Conservation (phyloP, 2,797 vertebrate species). For the Eulemur mongoz region DNA sequence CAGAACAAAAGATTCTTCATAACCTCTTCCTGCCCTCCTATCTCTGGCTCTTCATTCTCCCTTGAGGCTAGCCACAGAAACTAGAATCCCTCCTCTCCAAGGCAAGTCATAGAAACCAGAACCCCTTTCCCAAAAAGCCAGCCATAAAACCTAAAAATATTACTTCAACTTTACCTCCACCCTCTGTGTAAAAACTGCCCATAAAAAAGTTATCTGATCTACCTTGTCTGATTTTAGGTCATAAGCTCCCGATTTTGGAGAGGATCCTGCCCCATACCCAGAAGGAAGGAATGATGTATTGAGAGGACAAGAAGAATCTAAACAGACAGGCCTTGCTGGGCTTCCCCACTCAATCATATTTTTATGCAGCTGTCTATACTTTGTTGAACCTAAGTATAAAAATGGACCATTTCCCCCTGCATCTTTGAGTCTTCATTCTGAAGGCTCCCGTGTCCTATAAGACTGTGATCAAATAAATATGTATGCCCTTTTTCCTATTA, state of each 20-base stretch:
- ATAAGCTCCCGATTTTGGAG: background rate
- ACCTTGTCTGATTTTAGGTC: background rate
- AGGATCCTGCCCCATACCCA: background rate
- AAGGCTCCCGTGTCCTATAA: background rate
- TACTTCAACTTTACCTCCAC: background rate
- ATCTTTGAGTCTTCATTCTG: background rate
- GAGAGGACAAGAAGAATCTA: background rate
- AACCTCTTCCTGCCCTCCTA: background rate
- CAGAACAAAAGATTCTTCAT: background rate
- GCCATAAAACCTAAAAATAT: background rate
- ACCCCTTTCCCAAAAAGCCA: background rate
- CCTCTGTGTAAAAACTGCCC: background rate
- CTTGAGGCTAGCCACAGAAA: background rate
- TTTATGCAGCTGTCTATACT: background rate
- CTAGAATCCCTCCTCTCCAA: background rate
- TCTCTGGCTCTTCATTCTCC: background rate
- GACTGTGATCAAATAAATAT: background rate
- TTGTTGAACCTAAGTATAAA: background rate
- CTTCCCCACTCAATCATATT: background rate
- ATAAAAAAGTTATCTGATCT: background rate
- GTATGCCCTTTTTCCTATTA: background rate
- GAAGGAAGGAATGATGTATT: background rate
- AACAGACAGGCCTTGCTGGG: background rate
- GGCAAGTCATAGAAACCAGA: background rate
- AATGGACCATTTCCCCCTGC: background rate